Conservation (phyloP, 1,140 invertebrate genomes). For the Grapholita molesta region DNA sequence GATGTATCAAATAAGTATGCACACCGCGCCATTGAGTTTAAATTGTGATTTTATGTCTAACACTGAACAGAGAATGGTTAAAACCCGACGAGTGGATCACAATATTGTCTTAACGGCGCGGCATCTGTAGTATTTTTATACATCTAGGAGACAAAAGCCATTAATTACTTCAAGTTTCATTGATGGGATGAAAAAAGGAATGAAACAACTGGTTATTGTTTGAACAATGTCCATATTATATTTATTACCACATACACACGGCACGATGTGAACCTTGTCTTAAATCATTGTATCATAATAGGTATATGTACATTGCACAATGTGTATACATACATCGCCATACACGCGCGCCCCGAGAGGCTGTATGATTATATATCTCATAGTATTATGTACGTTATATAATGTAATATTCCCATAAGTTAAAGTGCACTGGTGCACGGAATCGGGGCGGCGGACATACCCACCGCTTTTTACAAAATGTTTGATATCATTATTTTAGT, state of each 20-base stretch:
- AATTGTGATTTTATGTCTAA: too few species aligned
- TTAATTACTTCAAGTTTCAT: neutral
- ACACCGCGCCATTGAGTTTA: too few species aligned
- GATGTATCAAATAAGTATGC: too few species aligned
- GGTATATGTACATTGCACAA: slow-evolving; percentile 85
- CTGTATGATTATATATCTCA: slow-evolving; percentile 78
- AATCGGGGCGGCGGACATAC: slow-evolving; percentile 70
- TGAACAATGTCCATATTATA: slow-evolving; percentile 93
- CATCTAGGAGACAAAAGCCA: too few species aligned
- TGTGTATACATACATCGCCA: slow-evolving; percentile 82
- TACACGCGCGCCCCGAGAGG: slow-evolving; percentile 76
- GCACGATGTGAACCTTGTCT: slow-evolving; percentile 91
- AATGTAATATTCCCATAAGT: slow-evolving; percentile 78
- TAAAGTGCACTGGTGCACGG: slow-evolving; percentile 77
- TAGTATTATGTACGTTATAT: slow-evolving; percentile 78
- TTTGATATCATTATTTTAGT: slow-evolving; percentile 77
- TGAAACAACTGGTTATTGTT: slow-evolving; percentile 79
- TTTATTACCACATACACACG: slow-evolving; percentile 91
- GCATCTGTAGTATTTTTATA: too few species aligned
- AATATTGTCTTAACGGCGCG: too few species aligned
- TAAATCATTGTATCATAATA: slow-evolving; percentile 83
- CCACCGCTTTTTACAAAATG: slow-evolving; percentile 75
- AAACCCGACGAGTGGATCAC: too few species aligned
- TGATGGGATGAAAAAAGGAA: slow-evolving; percentile 42
- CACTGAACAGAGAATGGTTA: too few species aligned